phyloP scores from a whole-genome alignment of 2,797 vertebrate genomes.

The Lepidocolaptes lacrymiger region DNA sequence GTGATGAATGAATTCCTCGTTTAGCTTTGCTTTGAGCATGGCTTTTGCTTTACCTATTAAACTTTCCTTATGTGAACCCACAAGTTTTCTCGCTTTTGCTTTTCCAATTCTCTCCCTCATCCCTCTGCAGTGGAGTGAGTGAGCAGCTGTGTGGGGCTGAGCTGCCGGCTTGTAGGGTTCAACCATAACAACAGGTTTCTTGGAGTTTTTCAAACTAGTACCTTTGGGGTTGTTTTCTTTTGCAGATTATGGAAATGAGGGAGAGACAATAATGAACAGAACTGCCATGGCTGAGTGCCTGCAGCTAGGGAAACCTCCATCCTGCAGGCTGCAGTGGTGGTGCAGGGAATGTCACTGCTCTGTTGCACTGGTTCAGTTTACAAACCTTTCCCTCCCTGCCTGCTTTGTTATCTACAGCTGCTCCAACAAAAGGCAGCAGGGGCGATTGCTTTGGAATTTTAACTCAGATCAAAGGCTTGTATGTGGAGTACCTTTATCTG shows the following conservation, averaged over 20 bases:
- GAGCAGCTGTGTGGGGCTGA: neutral
- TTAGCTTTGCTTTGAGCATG: neutral
- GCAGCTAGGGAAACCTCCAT: neutral
- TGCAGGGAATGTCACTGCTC: neutral
- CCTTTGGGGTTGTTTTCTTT: neutral
- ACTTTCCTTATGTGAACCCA: neutral
- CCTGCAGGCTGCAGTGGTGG: neutral
- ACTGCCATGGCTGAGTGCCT: neutral
- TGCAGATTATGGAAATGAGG: neutral
- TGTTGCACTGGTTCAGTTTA: neutral
- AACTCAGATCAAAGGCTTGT: neutral
- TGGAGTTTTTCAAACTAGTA: neutral
- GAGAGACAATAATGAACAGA: neutral
- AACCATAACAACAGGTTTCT: neutral
- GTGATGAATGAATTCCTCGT: neutral
- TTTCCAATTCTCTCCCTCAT: neutral
- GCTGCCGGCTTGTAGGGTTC: neutral
- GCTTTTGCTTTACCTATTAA: neutral
- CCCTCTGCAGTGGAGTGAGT: accelerated
- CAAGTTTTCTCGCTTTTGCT: neutral
- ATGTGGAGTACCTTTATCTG: neutral
- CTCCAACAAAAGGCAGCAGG: neutral
- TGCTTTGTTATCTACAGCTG: neutral
- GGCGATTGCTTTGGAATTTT: neutral
- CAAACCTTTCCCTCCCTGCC: neutral